Base-by-base conservation (phyloP, 2,888 invertebrate genomes). In the Chelonus formosanus region DNA sequence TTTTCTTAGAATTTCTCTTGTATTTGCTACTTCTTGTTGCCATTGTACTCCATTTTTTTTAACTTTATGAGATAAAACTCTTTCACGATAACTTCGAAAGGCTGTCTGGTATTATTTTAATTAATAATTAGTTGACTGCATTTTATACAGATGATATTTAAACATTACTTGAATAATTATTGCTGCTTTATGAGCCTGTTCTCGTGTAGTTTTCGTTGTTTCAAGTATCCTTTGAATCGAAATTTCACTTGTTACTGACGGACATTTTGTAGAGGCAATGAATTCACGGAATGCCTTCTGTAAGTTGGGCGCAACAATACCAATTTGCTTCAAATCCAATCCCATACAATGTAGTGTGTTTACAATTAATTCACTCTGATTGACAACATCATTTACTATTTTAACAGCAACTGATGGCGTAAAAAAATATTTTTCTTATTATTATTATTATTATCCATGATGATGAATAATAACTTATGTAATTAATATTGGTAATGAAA, bases 341-440 rank as follows among this genome's bases (percentile, higher is more conserved):
- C 82, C 82, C 52, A 75, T 73, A 6, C 70, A 66, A 20, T 72
- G 63, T 55, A 83, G 75, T 70, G 81, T 75, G 6, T 67, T 74
- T 3, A 82, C 69, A 48, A 83, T 78, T 0, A 75, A 74, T 57
- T 81, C 75, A 67, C 80, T 81, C n/a, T 71, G 75, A 7, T 71
- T 59, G 50, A 80, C 66, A 63, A 83, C 75, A 63, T 80, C 76
- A 58, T 78, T 75, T 4, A 84, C 79, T 31, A 82, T 69, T 66
- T 75, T 76, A 10, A 79, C 71, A 36, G 83, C 83, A 56, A 80
- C 83, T 83, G 60, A 2, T 65, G 48, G 61, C 10, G 44, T 8
- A 10, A 47, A 40, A 67, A 43, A 67, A 52, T 10, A 65, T 47
- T 20, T 20, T 20, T 20, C 2, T 20, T 20, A 20, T 20, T 20